phyloP scores from a whole-genome alignment of 2,888 invertebrate genomes.

The Ornithoptera priamus region DNA sequence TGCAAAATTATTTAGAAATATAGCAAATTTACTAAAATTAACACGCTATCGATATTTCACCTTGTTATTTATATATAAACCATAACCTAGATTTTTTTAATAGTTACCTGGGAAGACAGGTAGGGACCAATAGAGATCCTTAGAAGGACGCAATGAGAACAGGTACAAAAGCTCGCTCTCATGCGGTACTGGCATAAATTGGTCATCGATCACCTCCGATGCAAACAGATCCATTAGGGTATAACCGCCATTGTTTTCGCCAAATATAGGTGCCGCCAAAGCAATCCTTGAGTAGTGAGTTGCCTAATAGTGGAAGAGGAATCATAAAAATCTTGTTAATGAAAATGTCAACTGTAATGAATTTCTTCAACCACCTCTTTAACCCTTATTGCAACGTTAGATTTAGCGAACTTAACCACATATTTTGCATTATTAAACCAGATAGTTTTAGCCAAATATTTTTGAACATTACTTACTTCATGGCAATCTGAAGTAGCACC shows the following conservation, averaged over 20 bases:
- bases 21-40: background rate
- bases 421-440: background rate
- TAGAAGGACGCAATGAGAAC: conserved; percentile 53
- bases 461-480: conserved; percentile 64
- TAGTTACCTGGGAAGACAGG: conserved; percentile 67
- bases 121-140: conserved; percentile 67
- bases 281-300: conserved; percentile 55
- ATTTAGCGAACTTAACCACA: background rate
- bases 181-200: conserved; percentile 59
- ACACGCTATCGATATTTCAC: background rate
- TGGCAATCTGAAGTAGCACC: conserved; percentile 88
- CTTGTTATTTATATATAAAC: no score
- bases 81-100: background rate
- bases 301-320: conserved; percentile 46
- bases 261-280: conserved; percentile 64
- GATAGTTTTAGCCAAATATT: background rate
- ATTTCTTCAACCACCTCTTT: no score
- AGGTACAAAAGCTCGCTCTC: conserved; percentile 66
- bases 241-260: conserved; percentile 65
- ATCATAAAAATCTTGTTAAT: background rate
- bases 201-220: conserved; percentile 55
- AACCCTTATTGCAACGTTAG: background rate
- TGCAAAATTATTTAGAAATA: conserved; percentile 26
- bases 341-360: background rate
- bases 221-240: conserved; percentile 60